Evolutionary conservation across 2,797 vertebrate species (phyloP).

Genomic region (Gymnocypris eckloni): DNA sequence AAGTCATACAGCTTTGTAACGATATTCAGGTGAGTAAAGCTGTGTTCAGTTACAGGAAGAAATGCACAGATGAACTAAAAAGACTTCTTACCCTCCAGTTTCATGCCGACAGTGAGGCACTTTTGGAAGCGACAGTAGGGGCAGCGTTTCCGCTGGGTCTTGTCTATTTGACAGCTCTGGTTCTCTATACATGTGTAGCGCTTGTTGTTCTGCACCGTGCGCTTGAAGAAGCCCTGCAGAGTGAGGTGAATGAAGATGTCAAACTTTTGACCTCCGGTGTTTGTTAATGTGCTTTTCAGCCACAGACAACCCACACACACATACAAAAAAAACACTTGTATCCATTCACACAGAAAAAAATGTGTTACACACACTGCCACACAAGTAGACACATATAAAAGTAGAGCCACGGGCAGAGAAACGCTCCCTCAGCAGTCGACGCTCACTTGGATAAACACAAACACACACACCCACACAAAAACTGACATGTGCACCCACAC

Average conservation of each 20-base stretch:
- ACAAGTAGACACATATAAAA: slow-evolving; percentile 58
- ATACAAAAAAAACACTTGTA: slow-evolving; percentile 63
- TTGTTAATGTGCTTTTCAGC: slow-evolving; percentile 79
- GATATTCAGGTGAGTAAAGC: neutral
- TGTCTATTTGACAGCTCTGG: slow-evolving; percentile 99
- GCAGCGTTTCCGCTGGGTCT: slow-evolving; percentile 97
- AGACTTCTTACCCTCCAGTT: slow-evolving; percentile 91
- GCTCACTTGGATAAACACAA: slow-evolving; percentile 56
- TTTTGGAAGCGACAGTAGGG: slow-evolving; percentile 99
- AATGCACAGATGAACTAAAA: slow-evolving; percentile 6
- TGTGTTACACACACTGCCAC: slow-evolving; percentile 54
- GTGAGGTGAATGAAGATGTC: slow-evolving; percentile 73
- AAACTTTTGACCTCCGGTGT: slow-evolving; percentile 75
- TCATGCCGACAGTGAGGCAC: slow-evolving; percentile 98
- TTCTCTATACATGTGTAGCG: slow-evolving; percentile 99
- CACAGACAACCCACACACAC: slow-evolving; percentile 62
- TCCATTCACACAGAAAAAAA: slow-evolving; percentile 54
- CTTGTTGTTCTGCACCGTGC: slow-evolving; percentile 99
- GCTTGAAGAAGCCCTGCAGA: slow-evolving; percentile 97
- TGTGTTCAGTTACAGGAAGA: neutral
- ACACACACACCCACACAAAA: slow-evolving; percentile 52
- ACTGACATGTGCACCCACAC: slow-evolving; percentile 55
- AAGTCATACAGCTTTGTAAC: neutral
- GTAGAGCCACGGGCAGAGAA: slow-evolving; percentile 54
- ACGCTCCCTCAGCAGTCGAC: slow-evolving; percentile 51